Evolutionary conservation across 2,888 invertebrate genomes (phyloP), one percentile per base, ranked within the genome.

Genomic region (Rosalia funebris): DNA sequence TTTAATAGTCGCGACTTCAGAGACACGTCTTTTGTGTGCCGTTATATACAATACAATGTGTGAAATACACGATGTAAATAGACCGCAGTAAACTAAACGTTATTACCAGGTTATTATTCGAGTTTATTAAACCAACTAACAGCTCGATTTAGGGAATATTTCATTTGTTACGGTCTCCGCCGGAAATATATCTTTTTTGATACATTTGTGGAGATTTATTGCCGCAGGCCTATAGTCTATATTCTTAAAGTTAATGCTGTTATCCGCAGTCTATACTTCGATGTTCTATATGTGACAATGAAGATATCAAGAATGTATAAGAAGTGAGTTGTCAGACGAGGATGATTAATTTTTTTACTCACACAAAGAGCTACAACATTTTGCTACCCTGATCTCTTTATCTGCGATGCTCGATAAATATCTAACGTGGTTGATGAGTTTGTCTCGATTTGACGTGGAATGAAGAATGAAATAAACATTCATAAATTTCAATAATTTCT

Each of bases 41-140:
- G 10, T 45, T 31, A 45, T 2, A n/a, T 34, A 11, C 25, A 25
- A 45, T 31, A 45, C 45, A 45, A 45, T 45, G 45, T 45, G 45
- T 15, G 25, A 45, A 45, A 31, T 45, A 12, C 15, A 12, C 45
- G 9, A 15, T 12, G 45, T 31, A 45, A 45, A 45, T 45, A 31
- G 14, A 44, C 19, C 16, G 11, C 5, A 20, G n/a, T 19, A 17
- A 17, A 44, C 19, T 20, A 7, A 44, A 44, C 44, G 11, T 45
- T 31, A 31, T 31, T 15, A 15, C 31, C 14, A 14, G 7, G 11
- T 12, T 14, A 10, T 45, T 15, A 9, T 14, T 19, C 11, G 11
- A 44, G 19, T 16, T 14, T 45, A 45, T 45, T 25, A 31, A 31
- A 25, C 14, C 14, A 20, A 16, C 12, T 44, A 11, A 44, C 19